Base-by-base conservation (phyloP, 2,797 vertebrate species). In the Sebastes steindachneri region DNA sequence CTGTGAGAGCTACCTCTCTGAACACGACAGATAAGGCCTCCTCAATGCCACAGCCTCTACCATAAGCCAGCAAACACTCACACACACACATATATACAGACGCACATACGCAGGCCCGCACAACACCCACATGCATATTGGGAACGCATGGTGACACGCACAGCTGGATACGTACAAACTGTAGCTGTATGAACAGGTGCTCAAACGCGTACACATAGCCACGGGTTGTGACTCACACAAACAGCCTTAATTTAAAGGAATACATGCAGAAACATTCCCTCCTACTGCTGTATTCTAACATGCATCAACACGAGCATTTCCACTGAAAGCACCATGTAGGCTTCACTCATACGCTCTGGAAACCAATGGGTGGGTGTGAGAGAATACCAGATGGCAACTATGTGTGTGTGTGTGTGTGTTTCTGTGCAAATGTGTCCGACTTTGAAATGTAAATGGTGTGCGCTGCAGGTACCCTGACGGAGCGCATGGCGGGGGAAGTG, bases 371-470 rank as follows among this genome's bases (percentile, higher is more conserved):
- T 79, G 59, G 77, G 82, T 78, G 78, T 76, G 74, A 79, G 67
- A 60, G 45, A 87, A 84, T 67, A 84, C 83, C 88, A 91, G 90
- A 92, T 92, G 91, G 86, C 59, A 72, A 74, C 71, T n/a, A 41
- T 66, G 45, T 68, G 45, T 53, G 55, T 29, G 45, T 68, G 58
- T 72, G 35, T 48, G 70, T 63, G 35, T 60, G 58, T 21, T 66
- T 85, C 65, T 82, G 79, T 79, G 86, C 28, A 85, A 86, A 82
- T 79, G 77, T 60, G 37, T 84, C 71, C 73, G 79, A 89, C 91
- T 93, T 93, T 93, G 90, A 92, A 93, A 93, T 93, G 92, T 86
- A 94, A 94, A 93, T 93, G 84, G 35, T 17, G 37, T 45, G 73
- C 25, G 48, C 82, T 88, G 88, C 85, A 89, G 92, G 85, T 93